phyloP scores from a whole-genome alignment of 2,888 invertebrate genomes.

The Dysmachus trigonus region DNA sequence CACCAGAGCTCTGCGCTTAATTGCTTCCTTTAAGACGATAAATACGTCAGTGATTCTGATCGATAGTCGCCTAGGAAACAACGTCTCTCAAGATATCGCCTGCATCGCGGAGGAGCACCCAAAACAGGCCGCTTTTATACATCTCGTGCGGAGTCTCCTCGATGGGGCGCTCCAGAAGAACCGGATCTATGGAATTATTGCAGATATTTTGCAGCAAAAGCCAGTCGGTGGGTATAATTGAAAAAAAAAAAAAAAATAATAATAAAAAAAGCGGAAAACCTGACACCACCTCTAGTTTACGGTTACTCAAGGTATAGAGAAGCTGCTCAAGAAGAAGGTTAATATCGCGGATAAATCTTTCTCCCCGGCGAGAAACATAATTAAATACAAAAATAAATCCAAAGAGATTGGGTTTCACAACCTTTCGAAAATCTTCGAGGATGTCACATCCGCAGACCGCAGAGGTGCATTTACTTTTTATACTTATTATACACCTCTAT shows the following conservation, averaged over 20 bases:
- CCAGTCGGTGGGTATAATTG: constrained; percentile 7
- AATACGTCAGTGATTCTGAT: background rate
- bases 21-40: background rate
- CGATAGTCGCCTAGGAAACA: background rate
- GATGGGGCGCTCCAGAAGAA: background rate
- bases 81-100: background rate
- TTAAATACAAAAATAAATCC: no score
- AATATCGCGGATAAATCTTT: background rate
- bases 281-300: constrained; percentile 20
- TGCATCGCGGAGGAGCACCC: background rate
- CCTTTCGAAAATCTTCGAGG: background rate
- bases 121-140: background rate
- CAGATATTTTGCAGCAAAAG: background rate
- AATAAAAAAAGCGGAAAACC: no score
- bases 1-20: background rate
- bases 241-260: no score
- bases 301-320: constrained; percentile 34
- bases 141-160: background rate
- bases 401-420: constrained; percentile 2
- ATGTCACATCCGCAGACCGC: background rate
- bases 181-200: background rate
- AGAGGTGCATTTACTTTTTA: no score
- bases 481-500: no score
- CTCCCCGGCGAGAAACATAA: background rate
- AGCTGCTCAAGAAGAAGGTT: constrained; percentile 21